phyloP scores from a whole-genome alignment of 2,888 invertebrate genomes.

The Tiphia femorata region DNA sequence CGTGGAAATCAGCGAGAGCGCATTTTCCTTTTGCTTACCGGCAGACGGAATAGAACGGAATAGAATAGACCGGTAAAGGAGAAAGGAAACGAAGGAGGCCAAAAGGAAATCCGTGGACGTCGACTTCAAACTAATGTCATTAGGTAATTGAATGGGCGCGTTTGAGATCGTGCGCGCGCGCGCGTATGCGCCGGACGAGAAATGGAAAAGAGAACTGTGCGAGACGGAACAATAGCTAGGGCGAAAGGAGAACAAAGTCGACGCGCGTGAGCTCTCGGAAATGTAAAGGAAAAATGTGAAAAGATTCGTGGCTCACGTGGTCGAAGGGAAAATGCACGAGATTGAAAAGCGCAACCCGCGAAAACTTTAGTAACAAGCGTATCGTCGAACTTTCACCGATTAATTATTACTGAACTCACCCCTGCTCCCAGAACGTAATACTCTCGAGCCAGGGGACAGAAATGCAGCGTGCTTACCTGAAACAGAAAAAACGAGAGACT shows the following conservation, averaged over 20 bases:
- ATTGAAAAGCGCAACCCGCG: too few relatives aligned
- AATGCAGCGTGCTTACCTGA: constrained; percentile 26
- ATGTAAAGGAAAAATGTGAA: too few relatives aligned
- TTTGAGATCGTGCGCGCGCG: neutral
- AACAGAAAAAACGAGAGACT: constrained; percentile 11
- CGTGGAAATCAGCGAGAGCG: too few relatives aligned
- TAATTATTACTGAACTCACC: neutral
- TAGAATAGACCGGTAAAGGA: too few relatives aligned
- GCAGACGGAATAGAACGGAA: too few relatives aligned
- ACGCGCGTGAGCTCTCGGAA: too few relatives aligned
- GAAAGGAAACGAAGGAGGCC: constrained; percentile 2
- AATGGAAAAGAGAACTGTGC: too few relatives aligned
- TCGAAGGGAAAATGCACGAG: too few relatives aligned
- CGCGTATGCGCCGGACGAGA: neutral
- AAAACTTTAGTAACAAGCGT: too few relatives aligned
- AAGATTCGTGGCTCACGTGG: neutral
- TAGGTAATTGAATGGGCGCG: constrained; percentile 58
- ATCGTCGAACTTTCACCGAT: neutral
- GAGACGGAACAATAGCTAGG: too few relatives aligned
- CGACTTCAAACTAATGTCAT: constrained; percentile 52
- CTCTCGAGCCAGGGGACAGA: constrained; percentile 13
- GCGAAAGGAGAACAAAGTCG: too few relatives aligned
- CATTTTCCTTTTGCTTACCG: too few relatives aligned
- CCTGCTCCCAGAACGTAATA: neutral
- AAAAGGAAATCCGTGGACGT: constrained; percentile 46